Conservation (phyloP, 2,113 vertebrate genomes). For the Clarias batrachus region DNA sequence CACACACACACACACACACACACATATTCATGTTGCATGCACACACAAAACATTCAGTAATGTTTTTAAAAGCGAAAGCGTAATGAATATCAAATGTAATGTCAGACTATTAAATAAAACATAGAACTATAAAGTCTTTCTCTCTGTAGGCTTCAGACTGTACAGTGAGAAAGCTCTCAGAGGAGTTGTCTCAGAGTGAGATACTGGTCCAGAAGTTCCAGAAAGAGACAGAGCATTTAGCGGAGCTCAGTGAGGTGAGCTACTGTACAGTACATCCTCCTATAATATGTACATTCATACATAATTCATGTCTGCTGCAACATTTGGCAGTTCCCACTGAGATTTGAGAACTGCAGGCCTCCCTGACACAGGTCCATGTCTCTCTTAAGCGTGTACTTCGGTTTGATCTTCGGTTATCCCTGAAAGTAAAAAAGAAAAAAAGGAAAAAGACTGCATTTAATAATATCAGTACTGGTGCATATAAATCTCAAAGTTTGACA, state of each 20-base stretch:
- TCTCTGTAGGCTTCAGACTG: constrained; percentile 57
- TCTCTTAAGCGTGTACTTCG: neutral
- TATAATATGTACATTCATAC: neutral
- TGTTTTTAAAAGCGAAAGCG: neutral
- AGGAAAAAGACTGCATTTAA: neutral
- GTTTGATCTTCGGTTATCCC: neutral
- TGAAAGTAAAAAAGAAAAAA: neutral
- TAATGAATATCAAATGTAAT: neutral
- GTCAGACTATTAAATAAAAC: neutral
- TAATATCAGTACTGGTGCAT: neutral
- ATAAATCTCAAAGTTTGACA: neutral
- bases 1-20: constrained; percentile 1
- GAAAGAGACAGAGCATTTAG: constrained; percentile 71
- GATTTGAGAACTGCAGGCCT: neutral
- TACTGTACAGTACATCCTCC: no score
- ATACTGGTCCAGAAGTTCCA: constrained; percentile 65
- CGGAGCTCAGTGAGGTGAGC: constrained; percentile 72
- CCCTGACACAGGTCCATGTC: neutral
- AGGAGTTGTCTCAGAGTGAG: constrained; percentile 65
- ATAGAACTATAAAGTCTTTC: no score
- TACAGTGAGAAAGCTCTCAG: constrained; percentile 64
- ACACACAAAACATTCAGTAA: neutral
- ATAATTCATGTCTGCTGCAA: neutral
- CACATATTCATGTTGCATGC: neutral
- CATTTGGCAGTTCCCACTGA: neutral